phyloP scores from a whole-genome alignment of 2,113 vertebrate genomes.

The Hippopotamus amphibius region DNA sequence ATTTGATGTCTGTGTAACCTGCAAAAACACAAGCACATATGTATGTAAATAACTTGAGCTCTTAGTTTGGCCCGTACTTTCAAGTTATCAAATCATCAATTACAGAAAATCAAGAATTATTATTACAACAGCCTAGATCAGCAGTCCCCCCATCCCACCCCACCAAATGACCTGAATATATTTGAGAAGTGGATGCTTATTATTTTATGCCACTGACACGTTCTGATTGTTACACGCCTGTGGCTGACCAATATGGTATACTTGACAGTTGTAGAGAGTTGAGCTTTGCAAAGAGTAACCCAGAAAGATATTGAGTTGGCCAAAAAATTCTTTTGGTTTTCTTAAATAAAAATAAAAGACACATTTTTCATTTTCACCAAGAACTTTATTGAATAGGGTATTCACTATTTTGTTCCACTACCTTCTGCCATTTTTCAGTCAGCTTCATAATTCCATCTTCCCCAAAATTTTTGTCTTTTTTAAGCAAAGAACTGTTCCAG shows the following conservation, averaged over 20 bases:
- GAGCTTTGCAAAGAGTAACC: not conserved
- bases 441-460: no score
- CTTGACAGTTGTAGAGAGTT: not conserved
- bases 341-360: no score
- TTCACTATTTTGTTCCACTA: no score
- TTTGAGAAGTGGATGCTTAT: not conserved
- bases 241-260: not conserved
- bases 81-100: not conserved
- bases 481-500: no score
- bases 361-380: no score
- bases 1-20: not conserved
- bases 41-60: not conserved
- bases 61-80: not conserved
- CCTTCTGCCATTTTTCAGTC: no score
- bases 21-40: not conserved
- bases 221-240: not conserved
- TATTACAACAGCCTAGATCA: not conserved
- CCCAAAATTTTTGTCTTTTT: no score
- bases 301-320: not conserved
- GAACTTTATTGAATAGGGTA: no score
- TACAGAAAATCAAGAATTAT: not conserved
- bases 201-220: not conserved
- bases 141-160: accelerated
- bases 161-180: not conserved
- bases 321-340: no score